Evolutionary conservation across 53 echinoderm and acorn worm species (phyloP), one percentile per base, ranked within the genome.

Genomic region (Temnopleurus reevesii): DNA sequence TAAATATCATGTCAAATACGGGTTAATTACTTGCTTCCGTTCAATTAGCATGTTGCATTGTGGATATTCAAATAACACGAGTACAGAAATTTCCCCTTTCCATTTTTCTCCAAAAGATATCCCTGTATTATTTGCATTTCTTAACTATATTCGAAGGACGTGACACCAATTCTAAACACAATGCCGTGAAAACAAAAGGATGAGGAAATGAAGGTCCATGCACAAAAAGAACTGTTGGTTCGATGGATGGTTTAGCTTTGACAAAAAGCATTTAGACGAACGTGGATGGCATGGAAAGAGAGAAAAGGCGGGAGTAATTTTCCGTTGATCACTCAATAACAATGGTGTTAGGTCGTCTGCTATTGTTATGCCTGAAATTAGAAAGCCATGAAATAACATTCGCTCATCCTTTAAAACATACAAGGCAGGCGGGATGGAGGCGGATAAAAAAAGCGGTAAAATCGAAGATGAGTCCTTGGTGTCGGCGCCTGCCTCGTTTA

Each of bases 401-500:
- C 21, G 71, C 71, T 71, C 71, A 71, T 71, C 71, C 71, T 71
- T 9, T 15, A 71, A 58, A 64, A 71, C 41, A 41, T 21, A 38
- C 71, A 41, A 41, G 71, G 71, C 41, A 12, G 60, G 12, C 29
- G 28, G 12, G 28, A 66, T 64, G 34, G 76, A 76, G 23, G 23
- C 17, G 2, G 76, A 21, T n/a, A 45, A 24, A 76, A 24, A 6
- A 23, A 35, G 45, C 43, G 51, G 51, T 26, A 77, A 80, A 80
- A 51, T 46, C 80, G 80, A 49, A 80, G 47, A 35, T 17, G 35
- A 44, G 60, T 21, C 60, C 85, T 46, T 59, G 43, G 28, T 60
- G 4, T 12, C 27, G 85, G 85, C 85, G 85, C 85, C 85, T 85
- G 27, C 46, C 51, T 26, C 36, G 53, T 45, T 87, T 87, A 87